Base-by-base conservation (phyloP, 2,888 invertebrate species). In the Ormyrus thymus region DNA sequence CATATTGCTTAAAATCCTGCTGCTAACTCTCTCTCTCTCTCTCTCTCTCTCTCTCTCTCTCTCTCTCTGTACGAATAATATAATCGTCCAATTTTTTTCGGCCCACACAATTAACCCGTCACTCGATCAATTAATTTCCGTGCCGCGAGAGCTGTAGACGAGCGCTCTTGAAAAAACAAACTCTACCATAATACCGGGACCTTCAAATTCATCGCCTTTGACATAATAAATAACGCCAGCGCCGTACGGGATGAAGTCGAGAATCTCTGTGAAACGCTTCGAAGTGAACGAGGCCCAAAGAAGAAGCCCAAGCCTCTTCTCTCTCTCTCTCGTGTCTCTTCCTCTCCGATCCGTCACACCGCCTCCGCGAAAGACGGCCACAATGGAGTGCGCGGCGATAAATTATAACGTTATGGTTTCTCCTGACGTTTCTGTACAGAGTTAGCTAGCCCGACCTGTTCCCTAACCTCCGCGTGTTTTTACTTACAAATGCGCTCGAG, bases 391-490 rank as follows among this genome's bases (percentile, higher is more conserved):
- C 83, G 79, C 74, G 58, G 85, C 88, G 86, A 89, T 89, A 89
- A 89, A 89, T 89, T 89, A 89, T 86, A 89, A 89, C 87, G 87
- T 89, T 89, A 89, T 87, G 87, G 87, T 88, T 87, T 78, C 87
- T 87, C 86, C 83, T 84, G 88, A 87, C 87, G 85, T 88, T 87
- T 87, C 86, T 86, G 84, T 86, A 84, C 86, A 85, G 82, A 81
- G 87, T 86, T 86, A 86, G 86, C 85, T 87, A 87, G 88, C 88
- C 86, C 87, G 88, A 89, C 88, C 89, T 88, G 89, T 74, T 74
- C 87, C 86, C 89, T 89, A 89, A 89, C 89, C 88, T 86, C 85
- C 83, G 83, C 83, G 83, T 83, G 83, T 84, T 83, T 86, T 85
- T 86, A 85, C 83, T 84, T 84, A 84, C 85, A 84, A 83, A 81